Base-by-base conservation (phyloP, 1,140 invertebrate genomes). In the Nasonia longicornis region DNA sequence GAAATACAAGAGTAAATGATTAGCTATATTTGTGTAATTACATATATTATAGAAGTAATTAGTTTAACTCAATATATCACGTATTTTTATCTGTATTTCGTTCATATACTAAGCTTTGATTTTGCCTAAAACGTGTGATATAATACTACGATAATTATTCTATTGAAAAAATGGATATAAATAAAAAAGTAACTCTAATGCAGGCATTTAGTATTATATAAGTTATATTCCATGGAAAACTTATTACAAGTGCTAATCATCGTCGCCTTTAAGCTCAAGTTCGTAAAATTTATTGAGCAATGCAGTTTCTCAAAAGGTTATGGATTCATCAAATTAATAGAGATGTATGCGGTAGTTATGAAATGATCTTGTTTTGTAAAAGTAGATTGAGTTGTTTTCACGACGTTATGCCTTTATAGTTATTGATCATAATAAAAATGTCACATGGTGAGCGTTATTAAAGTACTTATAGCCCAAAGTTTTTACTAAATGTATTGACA, bases 211-310 rank as follows among this genome's bases (percentile, higher is more conserved):
- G 10, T 42, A 48, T 77, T 67, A 77, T 69, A 48, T 45, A 66
- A 77, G 31, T 52, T 3, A 3, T 45, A 31, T 67, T 45, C 20
- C 8, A 69, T 67, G 45, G 11, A 31, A 67, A 63, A 11, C 52
- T 12, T 66, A 31, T 16, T 35, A 70, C 42, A 58, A 2, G 12
- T 58, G 35, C 67, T 48, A 38, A 71, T 78, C 26, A 70, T 48
- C n/a, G 14, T 16, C 31, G 2, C n/a, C 45, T 77, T 48, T 52
- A 70, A 52, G n/a, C n/a, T 42, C 42, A 71, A 58, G 31, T 71
- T 78, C 31, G 67, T 58, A 78, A 78, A 78, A 69, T 48, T 20
- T n/a, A 22, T 70, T 78, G 8, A 3, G 38, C 22, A 71, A 78
- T 58, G 63, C 58, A 70, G 69, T 78, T 78, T 35, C 20, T 26